phyloP scores from a whole-genome alignment of 2,113 vertebrate genomes.

The Hiodon tergisus region DNA sequence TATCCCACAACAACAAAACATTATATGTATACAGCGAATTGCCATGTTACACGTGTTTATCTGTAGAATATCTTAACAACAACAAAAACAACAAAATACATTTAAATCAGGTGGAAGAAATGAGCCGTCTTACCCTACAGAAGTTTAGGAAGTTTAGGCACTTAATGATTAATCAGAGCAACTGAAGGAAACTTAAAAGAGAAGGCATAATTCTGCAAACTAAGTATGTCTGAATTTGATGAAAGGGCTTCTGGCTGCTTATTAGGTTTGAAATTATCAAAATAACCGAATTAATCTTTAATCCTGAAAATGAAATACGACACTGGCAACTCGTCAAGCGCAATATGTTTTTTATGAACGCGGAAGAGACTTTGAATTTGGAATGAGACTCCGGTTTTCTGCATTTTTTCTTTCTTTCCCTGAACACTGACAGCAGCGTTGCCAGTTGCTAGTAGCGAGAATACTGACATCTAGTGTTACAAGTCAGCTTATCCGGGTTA shows the following conservation, averaged over 20 bases:
- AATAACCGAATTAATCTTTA: too few species aligned
- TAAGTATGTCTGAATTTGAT: conserved; percentile 34
- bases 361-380: neutral
- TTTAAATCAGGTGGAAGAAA: neutral
- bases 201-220: conserved; percentile 41
- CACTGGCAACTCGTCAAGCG: too few species aligned
- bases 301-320: too few species aligned
- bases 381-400: neutral
- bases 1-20: too few species aligned
- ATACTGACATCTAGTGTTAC: conserved; percentile 65
- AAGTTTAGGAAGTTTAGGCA: conserved; percentile 21
- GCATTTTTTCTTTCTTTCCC: neutral
- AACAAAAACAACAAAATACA: neutral
- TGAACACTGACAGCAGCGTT: neutral
- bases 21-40: too few species aligned
- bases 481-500: conserved; percentile 20
- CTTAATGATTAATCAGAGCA: conserved; percentile 30
- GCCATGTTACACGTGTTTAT: too few species aligned
- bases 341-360: conserved; percentile 13
- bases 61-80: too few species aligned
- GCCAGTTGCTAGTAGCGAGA: conserved; percentile 40
- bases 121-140: neutral
- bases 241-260: conserved; percentile 49
- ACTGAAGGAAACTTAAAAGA: conserved; percentile 19
- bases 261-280: neutral